These are phyloP conservation scores for Dasysyrphus albostriatus DNA, from an alignment of 2,888 invertebrate species.

Conservation along the genomic window DNA sequence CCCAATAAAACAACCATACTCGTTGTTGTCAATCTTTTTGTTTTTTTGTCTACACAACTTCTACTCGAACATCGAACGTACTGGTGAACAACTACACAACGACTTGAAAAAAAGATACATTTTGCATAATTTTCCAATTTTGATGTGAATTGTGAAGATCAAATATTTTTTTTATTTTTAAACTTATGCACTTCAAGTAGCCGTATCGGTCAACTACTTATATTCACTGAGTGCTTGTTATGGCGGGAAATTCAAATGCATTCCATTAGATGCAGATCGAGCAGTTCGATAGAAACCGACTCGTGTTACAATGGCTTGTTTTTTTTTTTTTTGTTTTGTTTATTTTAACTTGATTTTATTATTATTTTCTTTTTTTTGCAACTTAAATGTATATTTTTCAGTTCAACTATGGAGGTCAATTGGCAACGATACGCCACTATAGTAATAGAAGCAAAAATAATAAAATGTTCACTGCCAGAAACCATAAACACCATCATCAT, in stretches of 20 bases:
- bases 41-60: background rate
- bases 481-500: constrained; percentile 38
- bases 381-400: constrained; percentile 36
- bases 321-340: constrained; percentile 45
- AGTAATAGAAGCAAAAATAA: constrained; percentile 14
- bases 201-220: constrained; percentile 23
- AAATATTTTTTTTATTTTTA: constrained; percentile 25
- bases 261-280: constrained; percentile 48
- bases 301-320: constrained; percentile 18
- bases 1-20: constrained; percentile 22
- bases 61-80: background rate
- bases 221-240: background rate
- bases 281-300: constrained; percentile 16
- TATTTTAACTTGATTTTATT: constrained; percentile 40
- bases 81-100: too few species aligned
- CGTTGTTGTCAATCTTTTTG: constrained; percentile 29
- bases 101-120: constrained; percentile 16
- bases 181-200: constrained; percentile 31
- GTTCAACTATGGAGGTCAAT: constrained; percentile 73
- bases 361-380: background rate
- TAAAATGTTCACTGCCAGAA: constrained; percentile 40
- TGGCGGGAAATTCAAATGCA: constrained; percentile 46
- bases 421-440: constrained; percentile 64
- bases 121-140: constrained; percentile 59
- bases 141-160: constrained; percentile 45